Percentiles rank a stretch among this genome's conserved stretches.
Conservation (phyloP, 2,113 vertebrate species). For the Elanoides forficatus region DNA sequence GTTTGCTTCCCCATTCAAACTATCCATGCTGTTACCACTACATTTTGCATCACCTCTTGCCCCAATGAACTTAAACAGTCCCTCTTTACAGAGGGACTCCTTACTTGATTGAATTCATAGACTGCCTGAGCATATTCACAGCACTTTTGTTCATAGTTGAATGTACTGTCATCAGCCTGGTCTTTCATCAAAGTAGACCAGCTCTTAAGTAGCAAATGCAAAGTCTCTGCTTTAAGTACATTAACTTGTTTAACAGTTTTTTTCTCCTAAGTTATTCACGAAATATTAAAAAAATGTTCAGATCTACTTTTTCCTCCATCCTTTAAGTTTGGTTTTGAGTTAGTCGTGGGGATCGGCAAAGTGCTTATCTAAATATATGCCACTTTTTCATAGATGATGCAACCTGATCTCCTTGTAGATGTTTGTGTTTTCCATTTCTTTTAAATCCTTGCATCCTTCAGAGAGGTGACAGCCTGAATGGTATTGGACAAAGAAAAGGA, state of each 20-base stretch:
- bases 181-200: not conserved
- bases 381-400: not conserved
- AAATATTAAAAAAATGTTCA: not conserved
- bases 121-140: not conserved
- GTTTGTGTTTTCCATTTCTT: not conserved
- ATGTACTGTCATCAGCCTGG: not conserved
- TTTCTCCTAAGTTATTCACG: not conserved
- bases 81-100: not conserved
- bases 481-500: slow-evolving; percentile 13
- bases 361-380: not conserved
- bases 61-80: not conserved
- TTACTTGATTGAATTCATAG: not conserved
- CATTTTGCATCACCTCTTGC: not conserved
- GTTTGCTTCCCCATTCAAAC: not conserved
- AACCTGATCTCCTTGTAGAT: not conserved
- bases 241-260: not conserved
- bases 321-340: not conserved
- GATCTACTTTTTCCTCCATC: not conserved
- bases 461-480: slow-evolving; percentile 11
- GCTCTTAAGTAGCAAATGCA: not conserved
- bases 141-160: not conserved
- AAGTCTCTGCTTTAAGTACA: not conserved
- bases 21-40: not conserved
- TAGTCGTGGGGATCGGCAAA: not conserved
- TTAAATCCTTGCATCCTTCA: slow-evolving; percentile 30